Base-by-base conservation (phyloP, 2,113 vertebrate genomes). In the Typhlomys cinereus region DNA sequence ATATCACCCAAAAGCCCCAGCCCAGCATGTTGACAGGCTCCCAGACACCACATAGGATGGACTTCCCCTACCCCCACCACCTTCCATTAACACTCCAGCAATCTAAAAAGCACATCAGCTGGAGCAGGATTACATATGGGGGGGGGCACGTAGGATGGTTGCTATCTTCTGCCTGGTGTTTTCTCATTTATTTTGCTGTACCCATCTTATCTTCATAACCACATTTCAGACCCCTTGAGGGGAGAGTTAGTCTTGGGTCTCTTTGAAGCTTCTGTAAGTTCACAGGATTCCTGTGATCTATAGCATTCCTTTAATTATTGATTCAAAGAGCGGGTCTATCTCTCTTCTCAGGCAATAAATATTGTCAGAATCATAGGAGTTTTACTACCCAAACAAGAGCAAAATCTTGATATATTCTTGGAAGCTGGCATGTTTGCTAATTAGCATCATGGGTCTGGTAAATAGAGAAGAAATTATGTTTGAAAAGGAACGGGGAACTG, bases 401-500 rank as follows among this genome's bases (percentile, higher is more conserved):
- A 81, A 80, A 92, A 74, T 67, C 80, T 70, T 93, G 70, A 1
- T 59, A 66, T 57, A 64, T 73, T 85, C 41, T 92, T 74, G 41
- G 48, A 93, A 94, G 39, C 69, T 71, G 52, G 9, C 70, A 69
- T 89, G 95, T 94, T 92, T 62, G 23, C 82, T 92, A 90, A 93
- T 96, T 93, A 94, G 34, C 66, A 87, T 76, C 90, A 93, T 48
- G 52, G 59, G 89, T 93, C 46, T 59, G 82, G 71, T 85, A 80
- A 92, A 70, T 78, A 94, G 46, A 39, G 41, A 88, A 83, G 74
- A 90, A 90, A 91, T 71, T 41, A 75, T 69, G 66, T 86, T 88
- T 92, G 36, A 76, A 90, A 94, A 81, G 86, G 61, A 88, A 57
- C 54, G 62, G 57, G 80, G 90, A 92, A 94, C 85, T 86, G 67